Evolutionary conservation across 2,113 vertebrate species (phyloP).

Genomic region (Elephantulus edwardii): DNA sequence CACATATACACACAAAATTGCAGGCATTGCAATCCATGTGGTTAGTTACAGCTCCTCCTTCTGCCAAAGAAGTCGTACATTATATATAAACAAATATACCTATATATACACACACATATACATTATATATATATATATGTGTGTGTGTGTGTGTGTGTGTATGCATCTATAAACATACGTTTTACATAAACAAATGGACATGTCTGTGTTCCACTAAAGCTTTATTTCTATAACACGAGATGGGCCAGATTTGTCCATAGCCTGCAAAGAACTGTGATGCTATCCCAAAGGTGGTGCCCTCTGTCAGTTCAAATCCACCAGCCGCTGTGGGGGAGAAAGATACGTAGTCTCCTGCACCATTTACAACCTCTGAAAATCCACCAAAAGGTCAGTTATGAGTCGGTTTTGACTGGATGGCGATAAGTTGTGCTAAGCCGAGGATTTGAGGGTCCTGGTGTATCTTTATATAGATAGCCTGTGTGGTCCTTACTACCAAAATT

Average conservation of each 20-base stretch:
- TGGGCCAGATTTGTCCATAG: accelerated
- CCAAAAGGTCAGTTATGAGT: no score
- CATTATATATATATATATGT: no score
- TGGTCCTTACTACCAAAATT: not conserved
- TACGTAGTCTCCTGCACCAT: no score
- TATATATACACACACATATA: no score
- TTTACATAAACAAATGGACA: not conserved
- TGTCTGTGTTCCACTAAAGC: not conserved
- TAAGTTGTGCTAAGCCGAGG: not conserved
- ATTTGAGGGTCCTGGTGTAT: not conserved
- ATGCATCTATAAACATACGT: not conserved
- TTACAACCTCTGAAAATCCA: no score
- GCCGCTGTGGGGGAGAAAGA: no score
- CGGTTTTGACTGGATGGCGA: no score
- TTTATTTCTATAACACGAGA: not conserved
- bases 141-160: no score
- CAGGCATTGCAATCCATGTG: not conserved
- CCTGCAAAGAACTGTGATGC: accelerated
- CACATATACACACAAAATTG: not conserved
- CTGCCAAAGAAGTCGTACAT: no score
- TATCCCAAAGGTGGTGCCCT: no score
- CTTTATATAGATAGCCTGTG: not conserved
- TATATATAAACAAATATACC: no score
- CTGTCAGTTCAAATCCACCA: no score
- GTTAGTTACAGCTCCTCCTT: not conserved